Evolutionary conservation across 2,113 vertebrate genomes (phyloP).

Genomic region (Neogobius melanostomus): DNA sequence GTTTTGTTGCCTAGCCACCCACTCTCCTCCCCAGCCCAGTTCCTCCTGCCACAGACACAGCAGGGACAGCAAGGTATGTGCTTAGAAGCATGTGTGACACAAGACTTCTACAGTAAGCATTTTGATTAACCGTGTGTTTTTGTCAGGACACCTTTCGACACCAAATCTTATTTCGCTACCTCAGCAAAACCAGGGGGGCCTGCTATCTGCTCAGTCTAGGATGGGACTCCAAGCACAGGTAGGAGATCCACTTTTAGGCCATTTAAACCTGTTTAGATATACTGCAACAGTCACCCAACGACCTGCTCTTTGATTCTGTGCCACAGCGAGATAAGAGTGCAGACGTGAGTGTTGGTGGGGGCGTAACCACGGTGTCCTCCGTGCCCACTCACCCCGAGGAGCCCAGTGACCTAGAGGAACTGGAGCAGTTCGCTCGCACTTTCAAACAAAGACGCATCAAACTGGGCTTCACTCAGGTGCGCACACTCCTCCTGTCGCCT

Average conservation of each 20-base stretch:
- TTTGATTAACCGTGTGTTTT: neutral
- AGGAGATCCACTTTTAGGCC: constrained; percentile 8
- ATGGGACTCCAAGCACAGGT: constrained; percentile 88
- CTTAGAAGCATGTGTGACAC: neutral
- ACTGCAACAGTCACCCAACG: constrained; percentile 14
- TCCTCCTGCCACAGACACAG: constrained; percentile 88
- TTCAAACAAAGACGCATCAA: constrained; percentile 95
- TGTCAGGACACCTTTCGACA: constrained; percentile 85
- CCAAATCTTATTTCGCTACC: constrained; percentile 95
- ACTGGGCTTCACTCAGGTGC: constrained; percentile 91
- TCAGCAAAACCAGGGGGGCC: constrained; percentile 93
- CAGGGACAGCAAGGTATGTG: constrained; percentile 89
- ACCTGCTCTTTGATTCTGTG: neutral
- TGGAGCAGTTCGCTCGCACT: constrained; percentile 92
- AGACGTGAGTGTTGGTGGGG: constrained; percentile 61
- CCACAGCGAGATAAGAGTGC: constrained; percentile 78
- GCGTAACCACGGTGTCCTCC: constrained; percentile 58
- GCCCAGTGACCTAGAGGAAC: constrained; percentile 91
- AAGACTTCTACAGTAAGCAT: neutral
- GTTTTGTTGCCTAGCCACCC: constrained; percentile 87
- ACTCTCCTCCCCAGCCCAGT: constrained; percentile 86
- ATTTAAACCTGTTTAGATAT: neutral
- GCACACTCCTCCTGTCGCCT: neutral
- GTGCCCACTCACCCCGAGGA: constrained; percentile 84
- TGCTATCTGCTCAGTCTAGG: constrained; percentile 81